phyloP scores from a whole-genome alignment of 1,140 invertebrate genomes.

The Frieseomelitta varia region DNA sequence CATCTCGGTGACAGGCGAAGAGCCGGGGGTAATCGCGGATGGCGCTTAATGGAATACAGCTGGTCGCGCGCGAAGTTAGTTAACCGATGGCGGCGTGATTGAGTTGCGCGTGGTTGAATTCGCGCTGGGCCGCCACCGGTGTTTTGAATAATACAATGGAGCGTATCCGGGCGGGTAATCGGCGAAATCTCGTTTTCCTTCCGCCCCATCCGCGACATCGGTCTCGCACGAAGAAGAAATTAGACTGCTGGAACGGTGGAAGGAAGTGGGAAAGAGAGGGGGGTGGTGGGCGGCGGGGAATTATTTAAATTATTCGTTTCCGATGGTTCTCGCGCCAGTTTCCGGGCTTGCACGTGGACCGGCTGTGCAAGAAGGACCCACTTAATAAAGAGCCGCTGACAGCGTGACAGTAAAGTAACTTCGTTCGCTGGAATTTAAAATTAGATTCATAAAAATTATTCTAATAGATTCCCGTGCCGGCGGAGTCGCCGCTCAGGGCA shows the following conservation, averaged over 20 bases:
- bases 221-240: slow-evolving; percentile 47
- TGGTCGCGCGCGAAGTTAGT: background rate
- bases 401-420: slow-evolving; percentile 77
- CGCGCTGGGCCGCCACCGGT: background rate
- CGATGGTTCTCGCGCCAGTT: slow-evolving; percentile 54
- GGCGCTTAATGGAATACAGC: background rate
- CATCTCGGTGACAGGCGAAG: background rate
- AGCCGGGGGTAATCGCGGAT: too few species aligned
- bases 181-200: slow-evolving; percentile 42
- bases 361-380: slow-evolving; percentile 60
- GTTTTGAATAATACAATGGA: slow-evolving; percentile 32
- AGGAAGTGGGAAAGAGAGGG: too few species aligned
- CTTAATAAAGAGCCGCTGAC: slow-evolving; percentile 77
- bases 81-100: background rate
- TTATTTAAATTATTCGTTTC: slow-evolving; percentile 72
- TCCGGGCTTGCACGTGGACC: slow-evolving; percentile 19
- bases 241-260: slow-evolving; percentile 23
- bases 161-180: slow-evolving; percentile 22
- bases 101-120: background rate
- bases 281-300: slow-evolving; percentile 28
- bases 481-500: slow-evolving; percentile 67
- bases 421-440: slow-evolving; percentile 80
- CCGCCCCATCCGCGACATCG: slow-evolving; percentile 5
- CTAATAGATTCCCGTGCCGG: slow-evolving; percentile 79
- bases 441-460: slow-evolving; percentile 83